phyloP scores from a whole-genome alignment of 2,113 vertebrate species.

The Colinus virginianus region DNA sequence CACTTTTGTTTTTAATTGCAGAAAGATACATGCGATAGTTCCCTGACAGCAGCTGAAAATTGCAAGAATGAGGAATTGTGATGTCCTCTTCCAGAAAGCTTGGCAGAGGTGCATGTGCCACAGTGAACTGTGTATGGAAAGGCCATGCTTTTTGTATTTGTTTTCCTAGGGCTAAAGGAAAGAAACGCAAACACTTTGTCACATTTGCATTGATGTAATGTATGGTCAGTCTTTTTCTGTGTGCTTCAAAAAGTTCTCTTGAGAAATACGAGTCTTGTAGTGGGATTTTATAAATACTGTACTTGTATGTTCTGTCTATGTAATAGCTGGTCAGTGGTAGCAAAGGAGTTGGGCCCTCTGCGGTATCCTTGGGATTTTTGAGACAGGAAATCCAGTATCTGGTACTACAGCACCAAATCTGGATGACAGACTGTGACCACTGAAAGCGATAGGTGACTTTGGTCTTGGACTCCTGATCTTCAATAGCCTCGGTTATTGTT shows the following conservation, averaged over 20 bases:
- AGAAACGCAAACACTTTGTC: constrained; percentile 42
- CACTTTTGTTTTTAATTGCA: constrained; percentile 86
- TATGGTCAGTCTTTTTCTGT: constrained; percentile 65
- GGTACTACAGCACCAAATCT: constrained; percentile 8
- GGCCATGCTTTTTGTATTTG: constrained; percentile 78
- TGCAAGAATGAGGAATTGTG: constrained; percentile 64
- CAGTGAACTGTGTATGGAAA: constrained; percentile 71
- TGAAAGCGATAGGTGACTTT: constrained; percentile 11
- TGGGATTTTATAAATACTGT: constrained; percentile 72
- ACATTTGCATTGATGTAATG: constrained; percentile 61
- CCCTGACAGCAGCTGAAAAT: constrained; percentile 66
- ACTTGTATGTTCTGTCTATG: constrained; percentile 59
- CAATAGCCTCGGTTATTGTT: neutral
- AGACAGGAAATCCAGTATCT: neutral
- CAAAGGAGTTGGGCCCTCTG: neutral
- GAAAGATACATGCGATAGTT: constrained; percentile 59
- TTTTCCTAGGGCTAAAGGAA: constrained; percentile 71
- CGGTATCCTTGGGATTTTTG: constrained; percentile 8
- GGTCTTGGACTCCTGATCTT: neutral
- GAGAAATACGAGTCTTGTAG: constrained; percentile 60
- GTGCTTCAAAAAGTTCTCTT: constrained; percentile 65
- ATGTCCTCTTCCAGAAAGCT: constrained; percentile 48
- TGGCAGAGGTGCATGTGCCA: constrained; percentile 80
- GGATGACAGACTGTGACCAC: constrained; percentile 6
- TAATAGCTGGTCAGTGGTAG: constrained; percentile 42